Evolutionary conservation across 2,113 vertebrate species (phyloP).

Genomic region (Ailuropoda melanoleuca): DNA sequence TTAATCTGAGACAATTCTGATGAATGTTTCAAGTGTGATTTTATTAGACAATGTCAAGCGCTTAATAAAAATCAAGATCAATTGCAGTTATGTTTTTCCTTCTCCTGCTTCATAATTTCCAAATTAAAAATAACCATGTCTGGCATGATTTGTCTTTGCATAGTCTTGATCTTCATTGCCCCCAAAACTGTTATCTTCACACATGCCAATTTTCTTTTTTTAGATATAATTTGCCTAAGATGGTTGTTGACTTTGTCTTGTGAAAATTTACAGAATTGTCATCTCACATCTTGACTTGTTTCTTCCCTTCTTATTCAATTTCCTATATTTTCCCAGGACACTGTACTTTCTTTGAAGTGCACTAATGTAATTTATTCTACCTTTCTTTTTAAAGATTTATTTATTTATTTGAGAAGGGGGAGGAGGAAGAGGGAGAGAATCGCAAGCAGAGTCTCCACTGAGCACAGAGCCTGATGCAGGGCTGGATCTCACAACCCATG

Average conservation of each 20-base stretch:
- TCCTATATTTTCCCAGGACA: neutral
- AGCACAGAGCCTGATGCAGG: neutral
- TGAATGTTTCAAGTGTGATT: constrained; percentile 54
- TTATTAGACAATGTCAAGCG: constrained; percentile 33
- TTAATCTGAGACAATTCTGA: neutral
- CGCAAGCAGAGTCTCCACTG: neutral
- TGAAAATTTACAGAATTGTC: constrained; percentile 32
- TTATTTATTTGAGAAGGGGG: neutral
- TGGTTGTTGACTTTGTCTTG: neutral
- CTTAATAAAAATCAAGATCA: constrained; percentile 47
- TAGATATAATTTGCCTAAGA: neutral
- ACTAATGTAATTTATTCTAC: neutral
- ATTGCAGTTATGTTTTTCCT: neutral
- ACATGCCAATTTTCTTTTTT: neutral
- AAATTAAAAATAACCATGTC: neutral
- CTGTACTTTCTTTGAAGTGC: neutral
- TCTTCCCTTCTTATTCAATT: neutral
- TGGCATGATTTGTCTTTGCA: neutral
- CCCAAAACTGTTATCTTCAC: neutral
- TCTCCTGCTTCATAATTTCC: neutral
- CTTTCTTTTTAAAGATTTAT: neutral
- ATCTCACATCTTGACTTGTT: neutral
- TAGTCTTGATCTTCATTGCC: neutral
- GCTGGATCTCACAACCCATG: neutral
- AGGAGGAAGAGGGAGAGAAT: neutral